Evolutionary conservation across 2,888 invertebrate species (phyloP).

Genomic region (Luperina nickerlii): DNA sequence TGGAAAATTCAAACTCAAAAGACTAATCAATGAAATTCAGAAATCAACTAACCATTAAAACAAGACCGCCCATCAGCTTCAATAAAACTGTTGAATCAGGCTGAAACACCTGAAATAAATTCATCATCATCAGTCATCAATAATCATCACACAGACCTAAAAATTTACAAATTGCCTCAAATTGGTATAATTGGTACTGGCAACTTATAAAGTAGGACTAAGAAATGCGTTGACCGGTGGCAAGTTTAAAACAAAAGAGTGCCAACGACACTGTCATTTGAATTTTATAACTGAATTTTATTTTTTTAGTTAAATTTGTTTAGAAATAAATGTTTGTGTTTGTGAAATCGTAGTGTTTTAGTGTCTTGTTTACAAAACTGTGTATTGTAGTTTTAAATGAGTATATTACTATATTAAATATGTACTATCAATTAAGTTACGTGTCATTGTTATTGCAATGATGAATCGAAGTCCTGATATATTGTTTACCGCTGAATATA

Average conservation of each 20-base stretch:
- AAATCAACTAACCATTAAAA: not conserved
- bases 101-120: not conserved
- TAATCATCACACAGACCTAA: not conserved
- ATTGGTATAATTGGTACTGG: constrained; percentile 41
- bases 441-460: constrained; percentile 68
- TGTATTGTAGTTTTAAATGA: constrained; percentile 64
- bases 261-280: constrained; percentile 70
- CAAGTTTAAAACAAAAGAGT: constrained; percentile 77
- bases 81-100: not conserved
- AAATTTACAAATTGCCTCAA: not conserved
- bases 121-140: no score
- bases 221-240: constrained; percentile 41
- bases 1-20: not conserved
- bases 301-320: constrained; percentile 67
- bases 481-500: constrained; percentile 85
- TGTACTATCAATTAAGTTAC: constrained; percentile 74
- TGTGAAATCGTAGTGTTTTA: constrained; percentile 77
- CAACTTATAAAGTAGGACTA: constrained; percentile 48
- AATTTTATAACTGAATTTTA: constrained; percentile 58
- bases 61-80: not conserved
- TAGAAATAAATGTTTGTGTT: constrained; percentile 69
- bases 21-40: not conserved
- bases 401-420: constrained; percentile 66
- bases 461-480: constrained; percentile 84
- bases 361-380: constrained; percentile 64